These are phyloP conservation scores for Bubo bubo DNA, from an alignment of 2,113 vertebrate species.

Conservation along the genomic window DNA sequence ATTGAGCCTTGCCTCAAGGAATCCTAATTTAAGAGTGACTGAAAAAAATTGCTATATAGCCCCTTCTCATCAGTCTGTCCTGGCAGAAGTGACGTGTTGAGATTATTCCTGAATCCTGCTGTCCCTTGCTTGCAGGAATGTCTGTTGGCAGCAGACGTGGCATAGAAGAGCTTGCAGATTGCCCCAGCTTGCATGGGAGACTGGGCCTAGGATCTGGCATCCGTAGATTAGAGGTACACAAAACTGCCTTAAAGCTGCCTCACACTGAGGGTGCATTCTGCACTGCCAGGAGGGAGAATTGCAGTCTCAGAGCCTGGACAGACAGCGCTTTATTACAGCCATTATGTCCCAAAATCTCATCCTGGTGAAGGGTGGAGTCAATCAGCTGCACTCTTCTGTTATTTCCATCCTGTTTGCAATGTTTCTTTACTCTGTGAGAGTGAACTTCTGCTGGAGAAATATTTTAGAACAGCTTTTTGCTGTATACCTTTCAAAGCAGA, in stretches of 20 bases:
- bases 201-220: background rate
- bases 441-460: background rate
- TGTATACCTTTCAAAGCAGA: background rate
- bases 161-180: background rate
- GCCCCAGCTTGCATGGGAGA: background rate
- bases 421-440: background rate
- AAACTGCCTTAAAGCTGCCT: background rate
- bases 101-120: background rate
- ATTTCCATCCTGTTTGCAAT: background rate
- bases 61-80: background rate
- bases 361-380: background rate
- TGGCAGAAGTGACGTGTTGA: background rate
- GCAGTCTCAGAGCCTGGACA: background rate
- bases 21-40: background rate
- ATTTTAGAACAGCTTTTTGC: background rate
- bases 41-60: background rate
- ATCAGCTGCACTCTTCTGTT: background rate
- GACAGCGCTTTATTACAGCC: background rate
- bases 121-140: background rate
- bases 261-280: fast-evolving
- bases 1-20: background rate
- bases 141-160: background rate
- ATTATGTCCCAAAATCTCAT: background rate
- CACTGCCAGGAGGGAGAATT: background rate
- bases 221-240: background rate